A percentile compares a stretch with the other conserved stretches of the same genome.
Conservation (phyloP, 1,140 invertebrate genomes). For the Caenorhabditis tropicalis region DNA sequence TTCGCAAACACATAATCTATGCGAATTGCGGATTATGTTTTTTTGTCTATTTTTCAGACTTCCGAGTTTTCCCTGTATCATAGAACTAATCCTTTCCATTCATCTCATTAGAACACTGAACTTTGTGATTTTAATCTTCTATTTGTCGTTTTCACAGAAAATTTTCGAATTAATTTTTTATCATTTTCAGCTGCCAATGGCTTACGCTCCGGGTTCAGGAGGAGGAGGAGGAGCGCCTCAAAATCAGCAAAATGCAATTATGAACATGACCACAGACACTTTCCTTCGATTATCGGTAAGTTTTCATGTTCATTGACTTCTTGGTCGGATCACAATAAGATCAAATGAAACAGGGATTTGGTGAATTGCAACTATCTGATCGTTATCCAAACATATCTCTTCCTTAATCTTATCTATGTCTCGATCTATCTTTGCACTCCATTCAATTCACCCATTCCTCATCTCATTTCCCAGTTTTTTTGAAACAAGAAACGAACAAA, state of each 20-base stretch:
- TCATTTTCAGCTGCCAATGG: slow-evolving; percentile 24
- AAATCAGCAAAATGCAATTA: background rate
- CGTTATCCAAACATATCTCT: background rate
- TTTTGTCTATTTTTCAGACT: background rate
- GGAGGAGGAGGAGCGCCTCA: slow-evolving; percentile 24
- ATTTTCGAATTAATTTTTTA: background rate
- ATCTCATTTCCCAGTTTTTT: background rate
- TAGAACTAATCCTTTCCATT: background rate
- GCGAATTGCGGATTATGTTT: slow-evolving; percentile 12
- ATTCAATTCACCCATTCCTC: background rate
- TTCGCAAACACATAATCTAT: slow-evolving; percentile 32
- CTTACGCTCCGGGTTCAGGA: slow-evolving; percentile 32
- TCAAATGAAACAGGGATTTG: background rate
- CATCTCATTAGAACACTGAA: background rate
- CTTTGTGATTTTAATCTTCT: background rate
- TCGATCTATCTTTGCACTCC: background rate
- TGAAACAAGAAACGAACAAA: background rate
- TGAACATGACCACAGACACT: background rate
- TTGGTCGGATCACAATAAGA: background rate
- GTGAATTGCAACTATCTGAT: background rate
- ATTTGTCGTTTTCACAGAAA: background rate
- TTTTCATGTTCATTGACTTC: background rate
- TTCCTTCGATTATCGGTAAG: background rate
- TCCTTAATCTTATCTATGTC: background rate
- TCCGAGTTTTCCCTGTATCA: background rate